Conservation (phyloP, 2,113 vertebrate genomes). For the Pseudopipra pipra region DNA sequence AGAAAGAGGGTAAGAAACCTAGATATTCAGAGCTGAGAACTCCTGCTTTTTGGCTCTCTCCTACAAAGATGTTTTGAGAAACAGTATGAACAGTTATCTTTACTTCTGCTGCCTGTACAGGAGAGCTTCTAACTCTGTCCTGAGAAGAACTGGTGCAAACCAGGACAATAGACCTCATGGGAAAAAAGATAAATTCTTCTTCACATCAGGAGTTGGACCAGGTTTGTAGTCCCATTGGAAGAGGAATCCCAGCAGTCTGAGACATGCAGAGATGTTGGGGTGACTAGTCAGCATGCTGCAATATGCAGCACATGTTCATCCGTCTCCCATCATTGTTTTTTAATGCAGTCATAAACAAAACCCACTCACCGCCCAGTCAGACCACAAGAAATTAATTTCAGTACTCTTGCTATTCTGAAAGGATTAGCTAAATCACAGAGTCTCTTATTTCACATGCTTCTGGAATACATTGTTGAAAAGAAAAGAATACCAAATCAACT, state of each 20-base stretch:
- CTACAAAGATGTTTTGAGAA: neutral
- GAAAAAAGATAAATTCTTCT: neutral
- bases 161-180: neutral
- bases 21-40: neutral
- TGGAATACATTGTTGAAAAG: neutral
- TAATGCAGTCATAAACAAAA: neutral
- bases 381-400: neutral
- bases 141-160: neutral
- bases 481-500: neutral
- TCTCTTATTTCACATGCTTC: neutral
- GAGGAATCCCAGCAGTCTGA: neutral
- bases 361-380: neutral
- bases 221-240: neutral
- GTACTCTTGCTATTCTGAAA: neutral
- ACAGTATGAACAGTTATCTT: neutral
- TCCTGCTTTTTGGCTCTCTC: neutral
- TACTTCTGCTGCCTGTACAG: neutral
- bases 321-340: neutral
- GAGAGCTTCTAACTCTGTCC: neutral
- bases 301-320: neutral
- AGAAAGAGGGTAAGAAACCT: neutral
- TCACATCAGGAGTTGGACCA: neutral
- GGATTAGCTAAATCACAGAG: neutral
- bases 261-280: neutral
- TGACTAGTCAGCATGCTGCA: neutral